phyloP scores from a whole-genome alignment of 2,888 invertebrate genomes.

The Reticulitermes lucifugus region DNA sequence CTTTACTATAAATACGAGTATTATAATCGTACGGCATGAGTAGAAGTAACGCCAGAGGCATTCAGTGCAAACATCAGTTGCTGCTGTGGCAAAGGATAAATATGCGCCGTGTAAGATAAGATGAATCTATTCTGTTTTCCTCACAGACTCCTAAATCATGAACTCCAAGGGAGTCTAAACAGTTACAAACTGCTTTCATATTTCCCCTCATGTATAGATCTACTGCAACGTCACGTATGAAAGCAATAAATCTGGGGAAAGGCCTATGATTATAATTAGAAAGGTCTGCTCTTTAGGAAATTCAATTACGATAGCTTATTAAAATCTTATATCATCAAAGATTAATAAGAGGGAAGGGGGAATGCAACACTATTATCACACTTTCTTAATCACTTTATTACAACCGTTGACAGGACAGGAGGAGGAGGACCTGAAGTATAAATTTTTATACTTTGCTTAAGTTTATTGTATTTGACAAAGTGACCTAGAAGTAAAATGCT shows the following conservation, averaged over 20 bases:
- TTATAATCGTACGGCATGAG: too few relatives aligned
- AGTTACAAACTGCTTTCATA: conserved; percentile 2
- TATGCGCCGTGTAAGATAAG: too few relatives aligned
- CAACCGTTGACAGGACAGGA: neutral
- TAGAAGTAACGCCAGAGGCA: too few relatives aligned
- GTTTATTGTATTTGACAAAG: too few relatives aligned
- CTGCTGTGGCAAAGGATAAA: too few relatives aligned
- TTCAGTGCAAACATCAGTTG: too few relatives aligned
- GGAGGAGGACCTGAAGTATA: too few relatives aligned
- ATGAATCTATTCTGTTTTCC: neutral
- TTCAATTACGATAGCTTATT: conserved; percentile 28
- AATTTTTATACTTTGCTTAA: too few relatives aligned
- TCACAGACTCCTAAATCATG: neutral
- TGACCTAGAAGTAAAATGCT: too few relatives aligned
- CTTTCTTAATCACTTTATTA: conserved; percentile 19
- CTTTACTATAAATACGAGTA: too few relatives aligned
- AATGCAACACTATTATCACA: conserved; percentile 25
- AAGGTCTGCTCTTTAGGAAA: neutral
- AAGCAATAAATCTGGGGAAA: neutral
- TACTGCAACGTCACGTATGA: neutral
- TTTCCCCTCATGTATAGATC: neutral
- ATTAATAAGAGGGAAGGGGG: neutral
- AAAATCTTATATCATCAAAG: conserved; percentile 27
- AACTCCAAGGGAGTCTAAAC: neutral
- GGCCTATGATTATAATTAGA: neutral